Evolutionary conservation across 1,140 invertebrate genomes (phyloP).

Genomic region (Drosophila sproati): DNA sequence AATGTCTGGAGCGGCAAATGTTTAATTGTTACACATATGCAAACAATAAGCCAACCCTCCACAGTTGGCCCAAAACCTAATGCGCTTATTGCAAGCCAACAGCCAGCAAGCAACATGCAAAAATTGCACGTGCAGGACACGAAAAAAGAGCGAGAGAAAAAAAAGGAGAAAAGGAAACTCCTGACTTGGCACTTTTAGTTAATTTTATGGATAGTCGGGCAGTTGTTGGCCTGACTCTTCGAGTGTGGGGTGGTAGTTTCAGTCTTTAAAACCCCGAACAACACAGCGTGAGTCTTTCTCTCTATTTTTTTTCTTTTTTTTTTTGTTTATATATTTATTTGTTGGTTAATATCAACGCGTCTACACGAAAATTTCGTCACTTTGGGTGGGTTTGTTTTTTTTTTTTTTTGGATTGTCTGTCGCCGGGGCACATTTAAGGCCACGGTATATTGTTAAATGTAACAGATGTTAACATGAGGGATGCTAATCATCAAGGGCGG

Average conservation of each 20-base stretch:
- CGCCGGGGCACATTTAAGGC: conserved; percentile 4
- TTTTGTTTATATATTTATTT: conserved; percentile 13
- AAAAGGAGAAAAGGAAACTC: not conserved
- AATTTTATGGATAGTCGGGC: conserved; percentile 41
- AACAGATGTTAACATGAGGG: conserved; percentile 82
- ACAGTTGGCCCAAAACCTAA: conserved; percentile 50
- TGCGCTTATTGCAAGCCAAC: conserved; percentile 71
- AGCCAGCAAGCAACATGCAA: conserved; percentile 48
- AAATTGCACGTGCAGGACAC: conserved; percentile 78
- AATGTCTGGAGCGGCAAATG: conserved; percentile 73
- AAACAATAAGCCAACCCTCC: conserved; percentile 71
- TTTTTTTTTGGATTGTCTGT: conserved; percentile 28
- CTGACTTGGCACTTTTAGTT: conserved; percentile 70
- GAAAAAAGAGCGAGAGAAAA: not conserved
- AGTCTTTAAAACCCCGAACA: conserved; percentile 48
- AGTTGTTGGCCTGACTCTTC: not conserved
- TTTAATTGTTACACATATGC: conserved; percentile 83
- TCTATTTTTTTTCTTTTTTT: not conserved
- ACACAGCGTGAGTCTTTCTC: conserved; percentile 24
- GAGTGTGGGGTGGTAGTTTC: conserved; percentile 61
- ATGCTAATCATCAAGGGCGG: conserved; percentile 72
- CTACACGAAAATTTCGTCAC: conserved; percentile 53
- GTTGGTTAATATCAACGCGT: conserved; percentile 53
- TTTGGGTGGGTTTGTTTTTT: conserved; percentile 45
- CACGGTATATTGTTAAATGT: conserved; percentile 73